phyloP scores from a whole-genome alignment of 2,888 invertebrate species.

The Standfussiana lucernea region DNA sequence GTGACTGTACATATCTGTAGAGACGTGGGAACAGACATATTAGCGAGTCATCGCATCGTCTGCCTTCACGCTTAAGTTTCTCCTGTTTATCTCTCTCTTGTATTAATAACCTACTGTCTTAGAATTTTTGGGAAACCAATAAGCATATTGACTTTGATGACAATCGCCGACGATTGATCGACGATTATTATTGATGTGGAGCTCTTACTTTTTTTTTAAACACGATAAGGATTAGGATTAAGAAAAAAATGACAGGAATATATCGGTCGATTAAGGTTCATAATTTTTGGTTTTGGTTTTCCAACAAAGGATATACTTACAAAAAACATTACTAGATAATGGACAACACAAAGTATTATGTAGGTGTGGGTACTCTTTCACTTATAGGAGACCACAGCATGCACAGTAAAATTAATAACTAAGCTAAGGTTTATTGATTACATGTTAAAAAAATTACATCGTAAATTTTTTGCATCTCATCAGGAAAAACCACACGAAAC shows the following conservation, averaged over 20 bases:
- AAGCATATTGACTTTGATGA: neutral
- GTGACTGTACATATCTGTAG: slow-evolving; percentile 9
- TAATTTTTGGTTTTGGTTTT: neutral
- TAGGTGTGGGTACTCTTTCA: neutral
- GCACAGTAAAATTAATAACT: neutral
- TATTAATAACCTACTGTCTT: slow-evolving; percentile 28
- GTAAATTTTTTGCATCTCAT: too few species aligned
- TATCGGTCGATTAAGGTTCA: neutral
- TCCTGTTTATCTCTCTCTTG: slow-evolving; percentile 28
- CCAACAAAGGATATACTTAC: neutral
- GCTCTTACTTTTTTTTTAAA: neutral
- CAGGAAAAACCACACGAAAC: neutral
- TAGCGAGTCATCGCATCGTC: slow-evolving; percentile 41
- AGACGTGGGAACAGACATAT: slow-evolving; percentile 66
- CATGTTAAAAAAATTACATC: too few species aligned
- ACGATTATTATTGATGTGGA: neutral
- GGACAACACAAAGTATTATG: neutral
- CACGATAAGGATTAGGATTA: neutral
- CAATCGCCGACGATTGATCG: too few species aligned
- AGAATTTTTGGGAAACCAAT: slow-evolving; percentile 3
- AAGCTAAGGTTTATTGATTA: neutral
- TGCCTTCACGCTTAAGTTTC: slow-evolving; percentile 44
- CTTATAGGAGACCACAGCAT: neutral
- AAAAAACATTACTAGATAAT: neutral
- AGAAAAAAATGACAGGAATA: neutral